Conservation (phyloP, 2,797 vertebrate genomes). For the Malacoctenus gilli region DNA sequence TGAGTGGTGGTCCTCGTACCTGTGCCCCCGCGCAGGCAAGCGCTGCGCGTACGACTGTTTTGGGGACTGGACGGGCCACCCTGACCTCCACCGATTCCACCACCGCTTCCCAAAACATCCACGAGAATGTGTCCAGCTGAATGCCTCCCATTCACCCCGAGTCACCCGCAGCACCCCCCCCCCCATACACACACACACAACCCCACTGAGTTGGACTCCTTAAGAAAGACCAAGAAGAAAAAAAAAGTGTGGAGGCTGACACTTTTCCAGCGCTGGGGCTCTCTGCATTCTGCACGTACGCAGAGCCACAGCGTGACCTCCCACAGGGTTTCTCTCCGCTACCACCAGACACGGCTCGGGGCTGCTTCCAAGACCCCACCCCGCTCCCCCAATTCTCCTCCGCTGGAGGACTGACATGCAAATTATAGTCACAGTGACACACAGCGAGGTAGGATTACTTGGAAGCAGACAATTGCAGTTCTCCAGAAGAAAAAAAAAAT, state of each 20-base stretch:
- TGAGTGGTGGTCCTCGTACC: constrained; percentile 23
- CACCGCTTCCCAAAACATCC: constrained; percentile 66
- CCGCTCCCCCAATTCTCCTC: constrained; percentile 10
- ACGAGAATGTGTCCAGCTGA: constrained; percentile 69
- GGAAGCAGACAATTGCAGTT: constrained; percentile 34
- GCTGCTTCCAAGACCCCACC: constrained; percentile 17
- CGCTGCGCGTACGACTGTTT: constrained; percentile 62
- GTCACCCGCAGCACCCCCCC: constrained; percentile 34
- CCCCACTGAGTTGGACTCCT: constrained; percentile 60
- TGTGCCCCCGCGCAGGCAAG: constrained; percentile 42
- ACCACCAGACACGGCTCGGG: constrained; percentile 33
- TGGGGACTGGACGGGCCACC: constrained; percentile 50
- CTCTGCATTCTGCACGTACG: constrained; percentile 72
- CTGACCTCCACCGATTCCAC: constrained; percentile 63
- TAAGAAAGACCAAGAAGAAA: constrained; percentile 67
- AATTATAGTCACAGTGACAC: constrained; percentile 56
- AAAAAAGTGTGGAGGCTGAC: constrained; percentile 49
- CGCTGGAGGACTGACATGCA: constrained; percentile 34
- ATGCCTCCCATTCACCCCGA: constrained; percentile 74
- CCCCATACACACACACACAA: constrained; percentile 26
- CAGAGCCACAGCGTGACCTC: constrained; percentile 62
- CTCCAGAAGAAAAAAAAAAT: constrained; percentile 50
- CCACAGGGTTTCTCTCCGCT: constrained; percentile 44
- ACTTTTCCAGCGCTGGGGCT: constrained; percentile 49
- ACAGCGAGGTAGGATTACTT: constrained; percentile 57